Conservation (phyloP, 35 echinoderm and acorn worm genomes). For the Eucidaris tribuloides region DNA sequence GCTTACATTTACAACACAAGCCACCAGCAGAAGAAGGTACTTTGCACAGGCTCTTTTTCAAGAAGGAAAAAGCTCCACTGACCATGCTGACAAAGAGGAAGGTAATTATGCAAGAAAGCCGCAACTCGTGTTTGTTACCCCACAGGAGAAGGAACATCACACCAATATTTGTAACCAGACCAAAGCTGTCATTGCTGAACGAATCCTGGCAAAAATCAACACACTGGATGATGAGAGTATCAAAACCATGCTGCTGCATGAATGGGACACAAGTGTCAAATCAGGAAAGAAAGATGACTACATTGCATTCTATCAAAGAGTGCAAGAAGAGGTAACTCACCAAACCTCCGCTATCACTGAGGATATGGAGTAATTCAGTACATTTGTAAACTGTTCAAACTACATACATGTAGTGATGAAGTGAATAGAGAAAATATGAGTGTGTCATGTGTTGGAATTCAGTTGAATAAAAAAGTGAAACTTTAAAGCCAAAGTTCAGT, state of each 20-base stretch:
- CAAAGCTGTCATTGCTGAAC: not conserved
- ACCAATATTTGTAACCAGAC: not conserved
- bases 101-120: not conserved
- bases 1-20: too few relatives aligned
- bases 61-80: not conserved
- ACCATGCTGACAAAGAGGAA: not conserved
- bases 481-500: too few relatives aligned
- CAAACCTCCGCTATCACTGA: not conserved
- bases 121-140: conserved; percentile 5
- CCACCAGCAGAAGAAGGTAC: not conserved
- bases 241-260: not conserved
- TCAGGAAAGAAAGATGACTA: not conserved
- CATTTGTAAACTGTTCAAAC: too few relatives aligned
- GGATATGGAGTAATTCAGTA: not conserved
- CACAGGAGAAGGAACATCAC: not conserved
- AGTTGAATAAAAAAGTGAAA: too few relatives aligned
- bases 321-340: not conserved
- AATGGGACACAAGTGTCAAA: conserved; percentile 1
- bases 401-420: too few relatives aligned
- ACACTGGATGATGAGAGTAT: not conserved
- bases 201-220: not conserved
- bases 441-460: too few relatives aligned
- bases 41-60: not conserved
- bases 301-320: not conserved
- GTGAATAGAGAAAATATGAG: too few relatives aligned